phyloP scores from a whole-genome alignment of 1,140 invertebrate species.

The Zaprionus camerounensis region DNA sequence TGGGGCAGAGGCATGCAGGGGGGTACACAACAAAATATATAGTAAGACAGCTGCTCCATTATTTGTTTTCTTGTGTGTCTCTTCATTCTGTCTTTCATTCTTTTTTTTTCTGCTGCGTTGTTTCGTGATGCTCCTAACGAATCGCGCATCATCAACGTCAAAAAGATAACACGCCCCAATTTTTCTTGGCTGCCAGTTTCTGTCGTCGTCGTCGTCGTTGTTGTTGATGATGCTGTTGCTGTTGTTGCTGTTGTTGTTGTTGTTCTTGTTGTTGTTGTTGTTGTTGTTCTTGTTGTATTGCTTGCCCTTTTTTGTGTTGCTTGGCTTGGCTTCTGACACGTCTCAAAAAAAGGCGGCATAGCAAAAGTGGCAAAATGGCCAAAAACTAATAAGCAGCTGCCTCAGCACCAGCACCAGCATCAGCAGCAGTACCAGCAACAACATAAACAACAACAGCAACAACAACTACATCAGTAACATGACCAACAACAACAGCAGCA shows the following conservation, averaged over 20 bases:
- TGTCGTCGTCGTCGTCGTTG: slow-evolving; percentile 17
- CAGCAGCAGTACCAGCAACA: slow-evolving; percentile 33
- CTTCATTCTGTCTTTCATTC: slow-evolving; percentile 5
- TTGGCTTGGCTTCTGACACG: slow-evolving; percentile 37
- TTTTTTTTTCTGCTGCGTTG: background rate
- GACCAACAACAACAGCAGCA: background rate
- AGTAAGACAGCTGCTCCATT: slow-evolving; percentile 34
- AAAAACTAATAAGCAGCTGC: slow-evolving; percentile 46
- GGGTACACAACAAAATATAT: slow-evolving; percentile 11
- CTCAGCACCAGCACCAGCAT: slow-evolving; percentile 12
- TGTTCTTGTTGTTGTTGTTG: background rate
- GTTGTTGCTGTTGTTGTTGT: slow-evolving; percentile 9
- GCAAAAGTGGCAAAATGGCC: slow-evolving; percentile 32
- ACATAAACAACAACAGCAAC: slow-evolving; percentile 8
- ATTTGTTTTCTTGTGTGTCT: slow-evolving; percentile 8
- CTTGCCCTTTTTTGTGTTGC: slow-evolving; percentile 6
- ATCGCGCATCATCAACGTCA: slow-evolving; percentile 58
- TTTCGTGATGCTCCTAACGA: slow-evolving; percentile 28
- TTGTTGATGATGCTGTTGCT: background rate
- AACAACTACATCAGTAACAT: slow-evolving; percentile 10
- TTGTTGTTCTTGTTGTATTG: slow-evolving; percentile 3
- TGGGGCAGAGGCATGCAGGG: background rate
- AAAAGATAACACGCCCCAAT: slow-evolving; percentile 58
- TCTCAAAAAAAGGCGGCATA: slow-evolving; percentile 21
- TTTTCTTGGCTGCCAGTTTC: slow-evolving; percentile 48